These are phyloP conservation scores for Trichonephila clavata DNA, from an alignment of 1,140 invertebrate genomes.

Conservation along the genomic window DNA sequence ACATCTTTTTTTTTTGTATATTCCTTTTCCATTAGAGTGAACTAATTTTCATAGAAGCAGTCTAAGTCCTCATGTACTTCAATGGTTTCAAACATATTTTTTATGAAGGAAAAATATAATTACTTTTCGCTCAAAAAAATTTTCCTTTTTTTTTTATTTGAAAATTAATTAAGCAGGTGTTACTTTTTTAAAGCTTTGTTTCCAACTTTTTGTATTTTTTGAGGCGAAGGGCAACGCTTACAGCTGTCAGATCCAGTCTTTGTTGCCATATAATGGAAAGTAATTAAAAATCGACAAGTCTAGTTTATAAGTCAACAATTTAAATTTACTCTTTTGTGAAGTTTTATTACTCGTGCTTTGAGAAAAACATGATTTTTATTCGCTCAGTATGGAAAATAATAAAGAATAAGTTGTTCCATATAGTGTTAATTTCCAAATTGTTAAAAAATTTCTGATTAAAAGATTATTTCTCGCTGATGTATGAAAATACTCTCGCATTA, in stretches of 20 bases:
- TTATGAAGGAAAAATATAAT: background rate
- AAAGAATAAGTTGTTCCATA: too few species aligned
- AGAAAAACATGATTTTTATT: too few species aligned
- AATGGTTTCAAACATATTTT: background rate
- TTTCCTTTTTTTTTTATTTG: background rate
- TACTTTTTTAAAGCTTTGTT: background rate
- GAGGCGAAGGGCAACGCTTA: background rate
- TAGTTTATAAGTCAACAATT: background rate
- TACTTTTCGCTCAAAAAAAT: background rate
- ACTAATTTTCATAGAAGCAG: too few species aligned
- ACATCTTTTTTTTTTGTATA: too few species aligned
- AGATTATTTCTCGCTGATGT: too few species aligned
- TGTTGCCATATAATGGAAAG: background rate
- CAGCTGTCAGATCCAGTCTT: background rate
- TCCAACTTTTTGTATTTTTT: background rate
- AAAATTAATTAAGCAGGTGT: background rate
- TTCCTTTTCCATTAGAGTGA: too few species aligned
- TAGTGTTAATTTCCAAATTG: too few species aligned
- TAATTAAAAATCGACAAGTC: background rate
- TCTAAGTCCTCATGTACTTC: too few species aligned
- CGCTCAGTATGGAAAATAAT: too few species aligned
- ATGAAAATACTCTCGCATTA: too few species aligned
- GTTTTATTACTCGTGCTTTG: background rate
- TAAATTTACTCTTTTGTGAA: background rate
- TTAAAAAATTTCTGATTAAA: too few species aligned